These are phyloP conservation scores for Hermetia illucens DNA, from an alignment of 1,140 invertebrate species.

Conservation along the genomic window DNA sequence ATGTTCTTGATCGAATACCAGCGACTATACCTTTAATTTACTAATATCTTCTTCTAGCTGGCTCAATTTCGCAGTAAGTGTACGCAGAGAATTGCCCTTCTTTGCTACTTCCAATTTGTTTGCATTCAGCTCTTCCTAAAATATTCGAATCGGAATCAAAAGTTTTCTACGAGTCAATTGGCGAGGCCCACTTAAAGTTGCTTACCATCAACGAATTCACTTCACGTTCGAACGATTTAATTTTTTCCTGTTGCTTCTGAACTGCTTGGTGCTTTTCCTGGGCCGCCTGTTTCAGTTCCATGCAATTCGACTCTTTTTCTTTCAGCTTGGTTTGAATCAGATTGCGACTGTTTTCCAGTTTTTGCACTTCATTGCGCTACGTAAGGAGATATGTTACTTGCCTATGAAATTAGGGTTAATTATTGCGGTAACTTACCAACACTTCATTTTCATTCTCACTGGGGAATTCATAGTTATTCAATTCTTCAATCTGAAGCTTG, in stretches of 20 bases:
- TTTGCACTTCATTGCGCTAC: not conserved
- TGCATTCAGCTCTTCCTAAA: too few relatives aligned
- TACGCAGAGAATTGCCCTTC: too few relatives aligned
- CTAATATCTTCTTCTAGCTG: too few relatives aligned
- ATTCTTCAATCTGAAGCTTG: slow-evolving; percentile 7
- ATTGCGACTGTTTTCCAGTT: not conserved
- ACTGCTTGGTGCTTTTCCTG: not conserved
- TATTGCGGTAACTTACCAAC: slow-evolving; percentile 31
- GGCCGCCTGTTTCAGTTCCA: not conserved
- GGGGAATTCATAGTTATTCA: slow-evolving; percentile 21
- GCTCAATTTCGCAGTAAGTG: too few relatives aligned
- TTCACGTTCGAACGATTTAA: too few relatives aligned
- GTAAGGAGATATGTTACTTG: not conserved
- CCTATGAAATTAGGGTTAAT: not conserved
- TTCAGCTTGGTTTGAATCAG: not conserved
- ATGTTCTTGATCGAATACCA: too few relatives aligned
- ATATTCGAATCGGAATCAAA: too few relatives aligned
- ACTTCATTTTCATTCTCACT: slow-evolving; percentile 30
- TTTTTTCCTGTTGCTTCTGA: not conserved
- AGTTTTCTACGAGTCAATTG: too few relatives aligned
- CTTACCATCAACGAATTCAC: too few relatives aligned
- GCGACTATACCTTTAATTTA: too few relatives aligned
- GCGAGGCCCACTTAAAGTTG: too few relatives aligned
- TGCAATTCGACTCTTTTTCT: not conserved
- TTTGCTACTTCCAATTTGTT: too few relatives aligned